These are phyloP conservation scores for Atrichornis clamosus DNA, from an alignment of 2,113 vertebrate species.

Conservation along the genomic window DNA sequence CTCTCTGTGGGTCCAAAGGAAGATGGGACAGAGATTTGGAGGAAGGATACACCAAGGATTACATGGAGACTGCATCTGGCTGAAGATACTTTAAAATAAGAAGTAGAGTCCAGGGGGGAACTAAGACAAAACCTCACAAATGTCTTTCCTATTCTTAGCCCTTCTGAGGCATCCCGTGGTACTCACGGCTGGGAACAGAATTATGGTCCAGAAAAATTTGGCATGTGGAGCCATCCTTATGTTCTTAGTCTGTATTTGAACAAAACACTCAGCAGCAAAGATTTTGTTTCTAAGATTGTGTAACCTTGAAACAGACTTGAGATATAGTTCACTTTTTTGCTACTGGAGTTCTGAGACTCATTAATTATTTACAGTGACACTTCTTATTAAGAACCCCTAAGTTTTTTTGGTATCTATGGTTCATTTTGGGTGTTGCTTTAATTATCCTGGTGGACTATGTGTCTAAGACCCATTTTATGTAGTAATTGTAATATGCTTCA, in stretches of 20 bases:
- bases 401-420: background rate
- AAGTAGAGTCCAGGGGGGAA: background rate
- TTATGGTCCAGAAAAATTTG: background rate
- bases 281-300: background rate
- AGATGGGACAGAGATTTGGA: background rate
- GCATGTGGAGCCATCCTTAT: background rate
- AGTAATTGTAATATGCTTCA: background rate
- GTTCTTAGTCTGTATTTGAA: background rate
- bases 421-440: background rate
- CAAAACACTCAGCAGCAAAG: background rate
- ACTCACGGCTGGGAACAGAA: background rate
- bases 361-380: constrained; percentile 39
- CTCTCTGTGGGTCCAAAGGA: background rate
- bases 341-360: background rate
- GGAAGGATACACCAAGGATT: background rate
- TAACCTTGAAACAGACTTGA: constrained; percentile 12
- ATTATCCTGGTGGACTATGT: background rate
- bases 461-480: background rate
- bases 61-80: background rate
- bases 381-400: background rate
- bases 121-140: background rate
- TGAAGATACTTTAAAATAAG: background rate
- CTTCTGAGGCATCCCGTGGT: background rate
- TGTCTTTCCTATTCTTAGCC: background rate
- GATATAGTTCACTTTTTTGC: background rate